Evolutionary conservation across 2,888 invertebrate species (phyloP).

Genomic region (Boloria selene): DNA sequence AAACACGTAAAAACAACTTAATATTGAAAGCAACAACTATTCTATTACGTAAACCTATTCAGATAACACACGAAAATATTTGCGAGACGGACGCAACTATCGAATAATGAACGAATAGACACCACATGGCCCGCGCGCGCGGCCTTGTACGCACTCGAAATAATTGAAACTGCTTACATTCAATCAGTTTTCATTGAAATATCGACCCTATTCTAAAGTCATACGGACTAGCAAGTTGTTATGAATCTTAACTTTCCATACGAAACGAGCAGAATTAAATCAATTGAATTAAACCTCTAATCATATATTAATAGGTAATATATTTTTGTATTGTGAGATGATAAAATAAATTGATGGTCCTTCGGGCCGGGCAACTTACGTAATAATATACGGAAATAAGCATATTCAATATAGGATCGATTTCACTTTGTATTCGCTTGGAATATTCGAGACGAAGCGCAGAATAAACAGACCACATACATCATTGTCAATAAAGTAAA

Average conservation of each 20-base stretch:
- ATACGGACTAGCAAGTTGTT: conserved; percentile 14
- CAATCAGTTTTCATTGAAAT: not conserved
- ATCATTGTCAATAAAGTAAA: not conserved
- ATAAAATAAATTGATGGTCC: conserved; percentile 16
- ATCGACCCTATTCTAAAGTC: conserved; percentile 1
- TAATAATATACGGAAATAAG: not conserved
- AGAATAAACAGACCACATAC: no score
- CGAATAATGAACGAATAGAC: conserved; percentile 24
- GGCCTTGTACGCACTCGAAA: conserved; percentile 38
- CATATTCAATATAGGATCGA: not conserved
- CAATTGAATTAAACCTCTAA: conserved; percentile 8
- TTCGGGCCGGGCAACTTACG: conserved; percentile 10
- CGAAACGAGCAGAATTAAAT: not conserved
- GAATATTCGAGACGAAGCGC: no score
- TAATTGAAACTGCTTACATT: conserved; percentile 27
- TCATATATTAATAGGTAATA: conserved; percentile 11
- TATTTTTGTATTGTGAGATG: conserved; percentile 11
- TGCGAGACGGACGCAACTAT: conserved; percentile 5
- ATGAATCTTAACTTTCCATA: not conserved
- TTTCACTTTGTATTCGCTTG: not conserved
- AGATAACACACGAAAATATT: conserved; percentile 13
- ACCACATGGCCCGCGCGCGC: conserved; percentile 29
- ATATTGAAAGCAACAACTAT: not conserved
- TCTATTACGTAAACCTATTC: not conserved
- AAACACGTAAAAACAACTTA: no score